Base-by-base conservation (phyloP, 30 jellyfish, hydroid and myxozoan genomes). In the Catostylus mosaicus region DNA sequence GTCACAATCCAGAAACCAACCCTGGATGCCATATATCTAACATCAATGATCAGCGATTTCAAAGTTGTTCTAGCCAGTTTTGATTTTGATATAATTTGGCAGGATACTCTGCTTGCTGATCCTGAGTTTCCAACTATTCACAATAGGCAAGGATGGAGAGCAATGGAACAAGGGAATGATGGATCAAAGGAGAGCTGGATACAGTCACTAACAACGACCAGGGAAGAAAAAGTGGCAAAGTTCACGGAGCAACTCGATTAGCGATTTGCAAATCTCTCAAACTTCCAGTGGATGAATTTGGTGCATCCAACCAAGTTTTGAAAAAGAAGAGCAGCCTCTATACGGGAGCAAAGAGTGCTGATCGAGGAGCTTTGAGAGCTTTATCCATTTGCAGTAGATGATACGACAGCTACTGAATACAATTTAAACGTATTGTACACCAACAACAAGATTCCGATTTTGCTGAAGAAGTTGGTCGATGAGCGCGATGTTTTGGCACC, bases 161-260 rank as follows among this genome's bases (percentile, higher is more conserved):
- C 80, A 35, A 62, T 57, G 83, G 89, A 78, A 43, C 89, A 78
- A 78, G 83, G 83, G 20, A 63, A 78, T 60, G 69, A 78, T 78
- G 89, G 89, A 60, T 62, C 80, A 75, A 61, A 75, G 60, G 81
- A 75, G 63, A 75, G 79, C 80, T 75, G 87, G 77, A 75, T 32
- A 47, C 23, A 24, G 10, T 14, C 77, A 9, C 87, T 51, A 14
- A 30, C 80, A 50, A 48, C 27, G 32, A 36, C 34, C 62, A 63
- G 87, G 26, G 79, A 50, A 75, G 87, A 75, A 56, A 51, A 50
- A 23, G 80, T 56, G 51, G 87, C 61, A 75, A 56, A 75, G 80
- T 75, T 75, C 56, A 24, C 77, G 62, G 80, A 75, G 79, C 87
- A 75, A 56, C 79, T 75, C 80, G 63, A 56, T 35, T 37, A 84